A percentile compares a stretch with the other conserved stretches of the same genome.
Evolutionary conservation across 2,113 vertebrate species (phyloP).

Genomic region (Chaetura pelagica): DNA sequence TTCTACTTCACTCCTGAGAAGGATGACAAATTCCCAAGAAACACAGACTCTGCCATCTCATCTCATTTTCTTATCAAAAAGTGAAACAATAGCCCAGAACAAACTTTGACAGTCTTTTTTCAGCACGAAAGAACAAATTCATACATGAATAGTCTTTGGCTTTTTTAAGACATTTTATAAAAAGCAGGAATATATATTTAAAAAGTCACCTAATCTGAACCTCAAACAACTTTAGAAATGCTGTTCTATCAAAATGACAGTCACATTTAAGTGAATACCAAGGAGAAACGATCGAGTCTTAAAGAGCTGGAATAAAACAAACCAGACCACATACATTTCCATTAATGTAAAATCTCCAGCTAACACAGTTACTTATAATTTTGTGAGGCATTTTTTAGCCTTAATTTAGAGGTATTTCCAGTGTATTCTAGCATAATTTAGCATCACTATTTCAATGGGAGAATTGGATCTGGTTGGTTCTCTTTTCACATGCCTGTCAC

Average conservation of each 20-base stretch:
- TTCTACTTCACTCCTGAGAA: background rate
- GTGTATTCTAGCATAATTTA: background rate
- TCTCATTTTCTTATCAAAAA: constrained; percentile 38
- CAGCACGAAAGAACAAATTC: background rate
- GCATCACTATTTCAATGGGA: background rate
- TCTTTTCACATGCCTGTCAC: background rate
- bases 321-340: background rate
- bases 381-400: background rate
- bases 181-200: background rate
- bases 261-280: background rate
- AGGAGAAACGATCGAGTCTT: background rate
- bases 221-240: constrained; percentile 54
- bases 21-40: background rate
- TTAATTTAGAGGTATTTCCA: background rate
- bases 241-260: constrained; percentile 42
- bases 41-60: background rate
- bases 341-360: background rate
- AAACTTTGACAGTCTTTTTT: constrained; percentile 24
- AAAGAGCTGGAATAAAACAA: background rate
- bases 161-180: constrained; percentile 28
- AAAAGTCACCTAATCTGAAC: constrained; percentile 13
- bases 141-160: background rate
- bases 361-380: background rate
- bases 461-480: background rate
- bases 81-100: constrained; percentile 7